Evolutionary conservation across 2,888 invertebrate species (phyloP).

Genomic region (Lottia scabra): DNA sequence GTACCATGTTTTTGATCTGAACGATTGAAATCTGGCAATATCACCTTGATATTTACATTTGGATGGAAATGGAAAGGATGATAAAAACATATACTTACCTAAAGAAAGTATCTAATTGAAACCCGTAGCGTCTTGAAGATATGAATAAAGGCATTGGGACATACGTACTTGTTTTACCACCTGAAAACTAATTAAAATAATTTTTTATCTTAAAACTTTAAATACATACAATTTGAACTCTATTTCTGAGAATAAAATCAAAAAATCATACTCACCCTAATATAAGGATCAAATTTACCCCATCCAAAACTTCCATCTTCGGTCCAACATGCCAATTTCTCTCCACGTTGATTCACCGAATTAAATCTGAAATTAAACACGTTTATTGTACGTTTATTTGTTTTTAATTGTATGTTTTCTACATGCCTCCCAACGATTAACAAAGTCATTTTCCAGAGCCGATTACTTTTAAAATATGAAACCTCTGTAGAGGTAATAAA

Average conservation of each 20-base stretch:
- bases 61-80: too few species aligned
- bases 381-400: too few species aligned
- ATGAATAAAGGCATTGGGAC: slow-evolving; percentile 14
- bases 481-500: too few species aligned
- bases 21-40: too few species aligned
- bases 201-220: not conserved
- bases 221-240: not conserved
- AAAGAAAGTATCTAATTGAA: slow-evolving; percentile 12
- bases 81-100: not conserved
- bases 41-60: too few species aligned
- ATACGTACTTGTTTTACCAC: slow-evolving; percentile 13
- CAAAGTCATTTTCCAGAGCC: too few species aligned
- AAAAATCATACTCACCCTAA: not conserved
- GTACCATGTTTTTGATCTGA: too few species aligned
- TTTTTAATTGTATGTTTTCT: too few species aligned
- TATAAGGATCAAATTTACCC: slow-evolving; percentile 13
- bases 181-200: slow-evolving; percentile 3
- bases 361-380: not conserved
- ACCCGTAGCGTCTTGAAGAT: slow-evolving; percentile 9
- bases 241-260: not conserved
- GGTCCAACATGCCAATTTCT: slow-evolving; percentile 13
- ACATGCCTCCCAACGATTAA: too few species aligned
- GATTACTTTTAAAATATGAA: too few species aligned
- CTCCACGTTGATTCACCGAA: slow-evolving; percentile 3
- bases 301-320: slow-evolving; percentile 18